phyloP scores from a whole-genome alignment of 2,113 vertebrate species.

The Scophthalmus maximus region DNA sequence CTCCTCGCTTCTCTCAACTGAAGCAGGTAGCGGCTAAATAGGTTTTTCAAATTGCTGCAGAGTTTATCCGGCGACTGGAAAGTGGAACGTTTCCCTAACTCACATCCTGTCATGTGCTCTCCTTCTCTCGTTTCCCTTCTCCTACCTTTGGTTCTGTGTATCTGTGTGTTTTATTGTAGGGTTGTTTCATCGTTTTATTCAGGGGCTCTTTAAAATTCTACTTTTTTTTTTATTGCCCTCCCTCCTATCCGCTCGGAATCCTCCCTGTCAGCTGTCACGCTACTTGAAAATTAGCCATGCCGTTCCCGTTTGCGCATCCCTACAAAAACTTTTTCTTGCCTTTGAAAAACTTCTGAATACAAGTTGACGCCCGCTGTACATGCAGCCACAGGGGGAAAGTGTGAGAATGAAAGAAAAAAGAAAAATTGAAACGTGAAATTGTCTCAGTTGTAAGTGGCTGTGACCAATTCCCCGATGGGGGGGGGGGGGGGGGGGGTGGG shows the following conservation, averaged over 20 bases:
- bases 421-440: constrained; percentile 51
- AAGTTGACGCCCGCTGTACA: constrained; percentile 2
- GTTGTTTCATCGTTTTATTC: constrained; percentile 44
- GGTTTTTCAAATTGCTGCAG: constrained; percentile 70
- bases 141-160: constrained; percentile 36
- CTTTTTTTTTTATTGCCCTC: neutral
- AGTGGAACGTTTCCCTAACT: constrained; percentile 58
- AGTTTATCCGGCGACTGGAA: constrained; percentile 71
- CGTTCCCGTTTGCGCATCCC: constrained; percentile 13
- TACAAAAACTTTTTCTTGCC: constrained; percentile 34
- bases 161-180: constrained; percentile 33
- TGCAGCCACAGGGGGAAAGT: constrained; percentile 31
- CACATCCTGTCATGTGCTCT: constrained; percentile 33
- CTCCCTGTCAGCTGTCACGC: constrained; percentile 48
- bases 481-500: no score
- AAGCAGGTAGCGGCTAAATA: constrained; percentile 72
- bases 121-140: constrained; percentile 13
- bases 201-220: constrained; percentile 18
- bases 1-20: constrained; percentile 60
- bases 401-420: constrained; percentile 19
- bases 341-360: constrained; percentile 56
- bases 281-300: constrained; percentile 65
- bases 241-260: constrained; percentile 23
- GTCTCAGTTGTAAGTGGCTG: constrained; percentile 62
- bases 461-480: constrained; percentile 69